Evolutionary conservation across 2,888 invertebrate genomes (phyloP).

Genomic region (Phania funesta): DNA sequence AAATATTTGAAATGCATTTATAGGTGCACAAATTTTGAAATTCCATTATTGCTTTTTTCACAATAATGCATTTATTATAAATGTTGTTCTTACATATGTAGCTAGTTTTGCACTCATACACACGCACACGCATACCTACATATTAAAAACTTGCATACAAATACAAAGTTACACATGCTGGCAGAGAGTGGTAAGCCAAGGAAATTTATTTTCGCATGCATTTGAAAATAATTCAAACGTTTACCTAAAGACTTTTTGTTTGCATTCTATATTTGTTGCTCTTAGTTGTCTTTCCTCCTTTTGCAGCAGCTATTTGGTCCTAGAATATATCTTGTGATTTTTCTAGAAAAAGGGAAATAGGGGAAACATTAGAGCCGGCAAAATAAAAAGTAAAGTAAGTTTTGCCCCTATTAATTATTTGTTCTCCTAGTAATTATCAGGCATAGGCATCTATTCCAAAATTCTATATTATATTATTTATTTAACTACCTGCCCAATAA

Average conservation of each 20-base stretch:
- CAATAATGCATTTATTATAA: slow-evolving; percentile 33
- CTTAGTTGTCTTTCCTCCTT: not conserved
- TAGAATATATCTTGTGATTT: slow-evolving; percentile 28
- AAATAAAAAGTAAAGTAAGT: too few species aligned
- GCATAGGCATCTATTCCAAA: too few species aligned
- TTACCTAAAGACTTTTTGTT: slow-evolving; percentile 54
- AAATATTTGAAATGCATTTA: not conserved
- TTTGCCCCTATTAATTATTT: too few species aligned
- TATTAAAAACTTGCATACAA: too few species aligned
- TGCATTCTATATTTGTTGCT: slow-evolving; percentile 1
- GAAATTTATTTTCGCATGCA: slow-evolving; percentile 52
- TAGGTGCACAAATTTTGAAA: slow-evolving; percentile 26
- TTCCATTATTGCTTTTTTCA: slow-evolving; percentile 1
- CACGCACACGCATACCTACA: too few species aligned
- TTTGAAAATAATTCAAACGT: slow-evolving; percentile 61
- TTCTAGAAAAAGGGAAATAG: not conserved
- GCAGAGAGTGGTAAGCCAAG: slow-evolving; percentile 54
- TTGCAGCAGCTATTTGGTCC: slow-evolving; percentile 26
- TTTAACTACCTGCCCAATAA: too few species aligned
- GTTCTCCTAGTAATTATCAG: too few species aligned
- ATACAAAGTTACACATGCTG: slow-evolving; percentile 9
- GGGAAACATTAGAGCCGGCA: not conserved
- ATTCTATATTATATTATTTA: too few species aligned
- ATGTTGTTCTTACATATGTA: slow-evolving; percentile 16
- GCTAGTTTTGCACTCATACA: not conserved